Evolutionary conservation across 2,888 invertebrate species (phyloP).

Genomic region (Ectemnius lituratus): DNA sequence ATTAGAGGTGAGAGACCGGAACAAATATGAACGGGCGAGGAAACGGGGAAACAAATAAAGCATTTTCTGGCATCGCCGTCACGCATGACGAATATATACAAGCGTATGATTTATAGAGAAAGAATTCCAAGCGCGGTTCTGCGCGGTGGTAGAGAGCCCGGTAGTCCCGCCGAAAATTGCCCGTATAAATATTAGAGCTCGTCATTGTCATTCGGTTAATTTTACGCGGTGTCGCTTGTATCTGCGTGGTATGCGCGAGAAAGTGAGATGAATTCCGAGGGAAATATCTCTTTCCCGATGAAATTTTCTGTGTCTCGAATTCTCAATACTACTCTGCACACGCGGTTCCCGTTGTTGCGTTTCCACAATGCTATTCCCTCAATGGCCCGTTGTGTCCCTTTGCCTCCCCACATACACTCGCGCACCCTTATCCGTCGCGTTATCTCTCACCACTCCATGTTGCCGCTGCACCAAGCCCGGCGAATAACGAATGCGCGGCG

Average conservation of each 20-base stretch:
- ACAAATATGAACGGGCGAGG: not conserved
- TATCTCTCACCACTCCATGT: not conserved
- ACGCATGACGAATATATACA: slow-evolving; percentile 48
- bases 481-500: no score
- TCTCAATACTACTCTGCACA: slow-evolving; percentile 47
- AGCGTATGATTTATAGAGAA: slow-evolving; percentile 41
- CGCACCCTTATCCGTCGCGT: slow-evolving; percentile 25
- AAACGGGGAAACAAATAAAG: not conserved
- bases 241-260: not conserved
- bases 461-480: not conserved
- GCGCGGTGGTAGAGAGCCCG: slow-evolving; percentile 26
- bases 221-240: slow-evolving; percentile 60
- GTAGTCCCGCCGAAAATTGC: slow-evolving; percentile 65
- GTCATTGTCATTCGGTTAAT: slow-evolving; percentile 68
- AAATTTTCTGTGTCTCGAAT: slow-evolving; percentile 63
- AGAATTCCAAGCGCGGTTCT: slow-evolving; percentile 28
- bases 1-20: slow-evolving; percentile 7
- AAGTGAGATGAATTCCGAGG: slow-evolving; percentile 17
- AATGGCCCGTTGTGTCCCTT: not conserved
- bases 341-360: slow-evolving; percentile 24
- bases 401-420: slow-evolving; percentile 24
- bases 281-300: slow-evolving; percentile 49
- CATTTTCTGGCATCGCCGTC: slow-evolving; percentile 42
- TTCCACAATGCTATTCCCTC: slow-evolving; percentile 20
- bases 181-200: slow-evolving; percentile 70